Evolutionary conservation across 1,140 invertebrate species (phyloP).

Genomic region (Heliconius hermathena): DNA sequence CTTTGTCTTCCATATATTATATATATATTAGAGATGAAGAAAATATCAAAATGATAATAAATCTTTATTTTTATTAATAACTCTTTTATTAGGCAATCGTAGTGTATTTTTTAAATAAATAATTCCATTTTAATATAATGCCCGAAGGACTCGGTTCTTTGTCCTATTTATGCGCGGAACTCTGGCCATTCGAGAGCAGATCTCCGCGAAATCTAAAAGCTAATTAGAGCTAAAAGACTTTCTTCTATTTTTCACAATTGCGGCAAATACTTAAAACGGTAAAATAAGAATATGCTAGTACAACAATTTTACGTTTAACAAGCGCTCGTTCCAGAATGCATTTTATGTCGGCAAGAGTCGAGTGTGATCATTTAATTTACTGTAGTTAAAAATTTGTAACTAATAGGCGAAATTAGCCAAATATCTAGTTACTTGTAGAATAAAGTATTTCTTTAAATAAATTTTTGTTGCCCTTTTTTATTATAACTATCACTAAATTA

Average conservation of each 20-base stretch:
- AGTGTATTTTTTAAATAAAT: no score
- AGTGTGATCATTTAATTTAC: neutral
- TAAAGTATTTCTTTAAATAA: no score
- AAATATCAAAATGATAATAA: no score
- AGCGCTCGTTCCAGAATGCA: neutral
- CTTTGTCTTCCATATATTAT: neutral
- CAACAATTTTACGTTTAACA: conserved; percentile 5
- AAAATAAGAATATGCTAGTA: conserved; percentile 12
- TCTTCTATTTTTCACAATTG: conserved; percentile 38
- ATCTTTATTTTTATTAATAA: no score
- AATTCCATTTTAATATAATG: conserved; percentile 10
- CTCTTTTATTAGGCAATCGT: no score
- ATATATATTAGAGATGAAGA: no score
- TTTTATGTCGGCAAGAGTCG: neutral
- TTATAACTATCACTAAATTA: no score
- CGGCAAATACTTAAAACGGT: conserved; percentile 27
- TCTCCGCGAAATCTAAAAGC: conserved; percentile 40
- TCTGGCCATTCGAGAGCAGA: conserved; percentile 41
- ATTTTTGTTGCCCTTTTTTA: no score
- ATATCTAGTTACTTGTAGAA: no score
- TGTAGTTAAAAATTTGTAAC: neutral
- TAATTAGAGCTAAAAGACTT: conserved; percentile 36
- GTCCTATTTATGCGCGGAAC: conserved; percentile 30
- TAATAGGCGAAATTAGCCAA: neutral
- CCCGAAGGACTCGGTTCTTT: conserved; percentile 31